These are phyloP conservation scores for Lithobates pipiens DNA, from an alignment of 2,797 vertebrate species.

Conservation along the genomic window DNA sequence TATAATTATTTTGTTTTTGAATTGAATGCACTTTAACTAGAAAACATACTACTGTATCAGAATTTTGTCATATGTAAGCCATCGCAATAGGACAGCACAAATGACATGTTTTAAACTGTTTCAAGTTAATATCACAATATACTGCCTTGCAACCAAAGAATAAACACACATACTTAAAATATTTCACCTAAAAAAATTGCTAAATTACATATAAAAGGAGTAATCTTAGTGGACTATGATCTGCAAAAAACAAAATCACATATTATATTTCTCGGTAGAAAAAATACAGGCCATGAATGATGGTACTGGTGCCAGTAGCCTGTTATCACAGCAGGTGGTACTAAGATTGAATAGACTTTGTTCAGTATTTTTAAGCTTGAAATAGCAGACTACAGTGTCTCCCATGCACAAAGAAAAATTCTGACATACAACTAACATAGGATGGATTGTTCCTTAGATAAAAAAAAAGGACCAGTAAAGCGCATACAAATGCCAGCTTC, in stretches of 20 bases:
- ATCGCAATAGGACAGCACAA: too few relatives aligned
- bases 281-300: conserved; percentile 50
- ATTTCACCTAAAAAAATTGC: background rate
- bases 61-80: too few relatives aligned
- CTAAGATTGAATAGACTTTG: conserved; percentile 49
- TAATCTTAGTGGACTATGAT: background rate
- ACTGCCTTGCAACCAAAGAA: background rate
- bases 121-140: background rate
- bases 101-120: too few relatives aligned
- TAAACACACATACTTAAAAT: conserved; percentile 1
- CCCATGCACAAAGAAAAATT: conserved; percentile 36
- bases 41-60: too few relatives aligned
- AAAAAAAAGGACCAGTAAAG: background rate
- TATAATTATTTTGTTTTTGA: too few relatives aligned
- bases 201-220: background rate
- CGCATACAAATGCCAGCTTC: background rate
- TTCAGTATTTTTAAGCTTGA: conserved; percentile 47
- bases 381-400: conserved; percentile 49
- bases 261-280: conserved; percentile 2
- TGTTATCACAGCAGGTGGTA: conserved; percentile 55
- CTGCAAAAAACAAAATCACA: conserved; percentile 27
- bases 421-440: conserved; percentile 48
- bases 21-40: too few relatives aligned
- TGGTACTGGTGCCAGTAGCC: conserved; percentile 35
- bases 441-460: conserved; percentile 34